Percentiles rank a stretch among this genome's conserved stretches.
These are phyloP conservation scores for Heteromyza rotundicornis DNA, from an alignment of 2,888 invertebrate species.

Conservation along the genomic window DNA sequence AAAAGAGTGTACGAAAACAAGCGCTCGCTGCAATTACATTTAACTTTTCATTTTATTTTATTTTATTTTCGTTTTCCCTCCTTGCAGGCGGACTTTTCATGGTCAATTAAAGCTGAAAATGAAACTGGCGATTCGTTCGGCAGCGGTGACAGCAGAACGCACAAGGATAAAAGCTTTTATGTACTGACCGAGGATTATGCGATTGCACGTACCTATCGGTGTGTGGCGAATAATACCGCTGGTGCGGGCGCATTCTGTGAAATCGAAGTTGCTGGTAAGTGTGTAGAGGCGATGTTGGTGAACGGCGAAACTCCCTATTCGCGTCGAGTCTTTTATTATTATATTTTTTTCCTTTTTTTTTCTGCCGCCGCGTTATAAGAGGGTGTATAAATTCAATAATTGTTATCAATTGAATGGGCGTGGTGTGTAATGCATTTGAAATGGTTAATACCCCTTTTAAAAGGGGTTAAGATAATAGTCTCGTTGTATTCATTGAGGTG, in stretches of 20 bases:
- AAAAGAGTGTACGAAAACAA: neutral
- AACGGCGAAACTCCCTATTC: no score
- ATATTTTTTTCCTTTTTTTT: no score
- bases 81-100: constrained; percentile 73
- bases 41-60: constrained; percentile 1
- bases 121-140: constrained; percentile 73
- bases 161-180: constrained; percentile 65
- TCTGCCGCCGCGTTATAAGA: no score
- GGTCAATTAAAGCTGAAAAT: constrained; percentile 85
- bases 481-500: no score
- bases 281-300: no score
- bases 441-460: no score
- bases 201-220: constrained; percentile 79
- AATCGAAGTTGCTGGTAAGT: constrained; percentile 72
- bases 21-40: neutral
- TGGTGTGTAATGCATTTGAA: no score
- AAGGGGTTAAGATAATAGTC: no score
- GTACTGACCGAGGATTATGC: constrained; percentile 69
- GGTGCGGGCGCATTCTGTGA: constrained; percentile 73
- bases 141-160: constrained; percentile 45
- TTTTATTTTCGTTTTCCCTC: neutral
- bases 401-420: no score
- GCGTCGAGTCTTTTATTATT: no score
- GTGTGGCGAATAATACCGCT: constrained; percentile 83
- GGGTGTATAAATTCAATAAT: no score